Percentiles rank a stretch among this genome's conserved stretches.
These are phyloP conservation scores for Ochropleura plecta DNA, from an alignment of 2,888 invertebrate genomes.

Conservation along the genomic window DNA sequence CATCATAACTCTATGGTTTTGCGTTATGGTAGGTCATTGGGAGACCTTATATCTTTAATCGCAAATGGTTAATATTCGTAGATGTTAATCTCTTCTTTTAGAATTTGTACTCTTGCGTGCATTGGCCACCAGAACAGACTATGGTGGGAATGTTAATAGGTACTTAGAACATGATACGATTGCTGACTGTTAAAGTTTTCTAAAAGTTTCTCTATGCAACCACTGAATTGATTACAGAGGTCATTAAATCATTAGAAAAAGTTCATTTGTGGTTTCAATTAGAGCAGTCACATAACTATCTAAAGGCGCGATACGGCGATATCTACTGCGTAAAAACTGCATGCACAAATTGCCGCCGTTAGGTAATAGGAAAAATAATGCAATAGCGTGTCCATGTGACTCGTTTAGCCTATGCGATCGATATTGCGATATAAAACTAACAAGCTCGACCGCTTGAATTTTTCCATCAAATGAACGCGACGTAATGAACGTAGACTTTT, in stretches of 20 bases:
- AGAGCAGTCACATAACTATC: neutral
- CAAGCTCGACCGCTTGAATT: constrained; percentile 37
- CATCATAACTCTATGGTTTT: constrained; percentile 4
- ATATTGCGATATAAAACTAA: constrained; percentile 39
- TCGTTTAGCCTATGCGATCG: constrained; percentile 36
- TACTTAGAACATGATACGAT: neutral
- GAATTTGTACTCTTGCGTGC: neutral
- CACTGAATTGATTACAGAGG: constrained; percentile 1
- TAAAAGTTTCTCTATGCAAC: constrained; percentile 7
- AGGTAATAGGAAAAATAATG: constrained; percentile 51
- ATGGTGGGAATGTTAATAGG: neutral
- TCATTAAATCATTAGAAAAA: constrained; percentile 23
- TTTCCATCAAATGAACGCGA: constrained; percentile 34
- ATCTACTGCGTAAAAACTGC: constrained; percentile 40
- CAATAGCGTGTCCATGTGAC: constrained; percentile 37
- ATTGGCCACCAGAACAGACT: neutral
- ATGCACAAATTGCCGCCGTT: constrained; percentile 37
- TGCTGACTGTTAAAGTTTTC: constrained; percentile 2
- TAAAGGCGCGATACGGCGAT: neutral
- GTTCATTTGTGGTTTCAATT: constrained; percentile 28
- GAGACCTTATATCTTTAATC: neutral
- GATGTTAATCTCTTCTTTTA: neutral
- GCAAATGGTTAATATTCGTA: neutral
- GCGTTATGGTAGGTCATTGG: neutral
- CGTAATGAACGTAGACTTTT: constrained; percentile 11